Evolutionary conservation across 1,140 invertebrate species (phyloP).

Genomic region (Aricia agestis): DNA sequence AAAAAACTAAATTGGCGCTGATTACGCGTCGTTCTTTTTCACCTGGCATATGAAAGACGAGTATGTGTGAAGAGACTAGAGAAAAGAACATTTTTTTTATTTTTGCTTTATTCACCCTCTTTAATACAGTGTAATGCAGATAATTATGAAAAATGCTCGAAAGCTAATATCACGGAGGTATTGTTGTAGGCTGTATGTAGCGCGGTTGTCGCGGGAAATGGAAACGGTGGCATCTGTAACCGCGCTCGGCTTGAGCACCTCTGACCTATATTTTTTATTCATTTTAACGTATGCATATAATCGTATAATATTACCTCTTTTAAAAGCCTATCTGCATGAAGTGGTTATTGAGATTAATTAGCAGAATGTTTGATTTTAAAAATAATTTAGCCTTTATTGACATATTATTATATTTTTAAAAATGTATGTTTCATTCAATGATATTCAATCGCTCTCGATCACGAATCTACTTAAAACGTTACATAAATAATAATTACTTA

Average conservation of each 20-base stretch:
- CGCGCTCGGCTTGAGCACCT: conserved; percentile 12
- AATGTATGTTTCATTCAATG: too few species aligned
- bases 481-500: too few species aligned
- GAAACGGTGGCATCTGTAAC: conserved; percentile 3
- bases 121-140: conserved; percentile 1
- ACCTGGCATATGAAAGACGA: too few species aligned
- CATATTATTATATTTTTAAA: too few species aligned
- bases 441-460: too few species aligned
- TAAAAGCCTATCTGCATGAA: background rate
- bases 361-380: background rate
- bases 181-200: background rate
- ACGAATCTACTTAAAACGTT: too few species aligned
- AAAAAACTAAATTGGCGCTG: too few species aligned
- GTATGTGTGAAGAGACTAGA: too few species aligned
- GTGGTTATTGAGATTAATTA: background rate
- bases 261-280: conserved; percentile 10
- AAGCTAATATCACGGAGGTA: background rate
- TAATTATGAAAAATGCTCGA: conserved; percentile 12
- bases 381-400: too few species aligned
- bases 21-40: too few species aligned
- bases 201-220: background rate
- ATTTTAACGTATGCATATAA: conserved; percentile 5
- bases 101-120: too few species aligned
- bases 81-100: too few species aligned
- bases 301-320: background rate